Evolutionary conservation across 2,888 invertebrate species (phyloP), one percentile per base, ranked within the genome.

Genomic region (Watsonalla cultraria): DNA sequence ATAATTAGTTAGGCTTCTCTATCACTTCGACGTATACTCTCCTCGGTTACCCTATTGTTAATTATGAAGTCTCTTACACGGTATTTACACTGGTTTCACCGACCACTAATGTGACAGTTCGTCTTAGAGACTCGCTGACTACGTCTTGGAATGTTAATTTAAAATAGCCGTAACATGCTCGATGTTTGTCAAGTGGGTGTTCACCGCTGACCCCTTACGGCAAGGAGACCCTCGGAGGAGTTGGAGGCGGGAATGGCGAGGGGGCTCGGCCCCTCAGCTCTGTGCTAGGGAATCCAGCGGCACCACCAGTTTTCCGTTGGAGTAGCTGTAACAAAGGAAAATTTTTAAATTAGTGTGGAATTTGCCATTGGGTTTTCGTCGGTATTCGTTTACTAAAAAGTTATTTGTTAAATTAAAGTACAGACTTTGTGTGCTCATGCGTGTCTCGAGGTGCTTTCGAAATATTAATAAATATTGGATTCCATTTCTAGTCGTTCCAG

Each of bases 221-320:
- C 77, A 62, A 84, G 86, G 60, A 86, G 85, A 59, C 82, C 84
- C 74, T 86, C 86, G 57, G 77, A 86, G 74, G 85, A 86, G 75
- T 82, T 86, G 66, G 84, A 87, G 67, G 72, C 80, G 80, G 79
- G 82, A 75, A 82, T 86, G 72, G 69, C 70, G 78, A 82, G 85
- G 80, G 80, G 80, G 67, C 59, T 63, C 57, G 70, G 75, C 83
- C 85, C 86, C 87, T 91, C 89, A 87, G 83, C 88, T 90, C 77
- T 88, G 85, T 78, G 91, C 86, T 89, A 91, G 79, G 91, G 91
- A 83, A 91, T 90, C 91, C 91, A 91, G 58, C 86, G 90, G 91
- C 91, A 91, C 91, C 91, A 91, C 91, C 90, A 91, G 76, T 90
- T 91, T 90, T 91, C 91, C 87, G 85, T 90, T 87, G 81, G 91